phyloP scores from a whole-genome alignment of 30 jellyfish, hydroid and myxozoan genomes.

The Rhopilema esculentum region DNA sequence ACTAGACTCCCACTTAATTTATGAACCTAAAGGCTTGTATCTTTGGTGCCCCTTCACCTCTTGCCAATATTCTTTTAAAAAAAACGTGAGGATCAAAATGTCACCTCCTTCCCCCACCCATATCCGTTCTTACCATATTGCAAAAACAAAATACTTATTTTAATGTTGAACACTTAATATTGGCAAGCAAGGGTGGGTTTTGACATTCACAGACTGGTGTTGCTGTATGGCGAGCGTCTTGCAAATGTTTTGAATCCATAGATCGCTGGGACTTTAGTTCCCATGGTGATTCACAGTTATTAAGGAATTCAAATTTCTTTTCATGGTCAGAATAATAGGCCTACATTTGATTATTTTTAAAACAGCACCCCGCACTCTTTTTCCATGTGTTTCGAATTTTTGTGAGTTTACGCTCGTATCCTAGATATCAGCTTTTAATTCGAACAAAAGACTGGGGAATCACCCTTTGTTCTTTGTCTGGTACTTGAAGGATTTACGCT shows the following conservation, averaged over 20 bases:
- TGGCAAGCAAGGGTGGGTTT: no score
- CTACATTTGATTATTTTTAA: neutral
- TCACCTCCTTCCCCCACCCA: no score
- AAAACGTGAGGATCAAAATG: no score
- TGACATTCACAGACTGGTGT: no score
- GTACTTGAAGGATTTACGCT: conserved; percentile 7
- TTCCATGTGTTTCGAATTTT: conserved; percentile 59
- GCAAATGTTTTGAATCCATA: neutral
- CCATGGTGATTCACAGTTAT: neutral
- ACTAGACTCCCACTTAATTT: no score
- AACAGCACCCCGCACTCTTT: conserved; percentile 23
- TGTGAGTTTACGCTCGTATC: conserved; percentile 23
- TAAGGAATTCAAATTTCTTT: neutral
- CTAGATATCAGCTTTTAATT: conserved; percentile 34
- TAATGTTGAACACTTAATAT: no score
- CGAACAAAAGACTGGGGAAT: conserved; percentile 37
- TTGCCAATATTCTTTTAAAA: no score
- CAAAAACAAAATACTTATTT: no score
- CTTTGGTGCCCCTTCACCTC: no score
- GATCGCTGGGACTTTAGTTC: neutral
- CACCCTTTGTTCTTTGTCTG: conserved; percentile 43
- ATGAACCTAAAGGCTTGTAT: no score
- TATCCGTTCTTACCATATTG: no score
- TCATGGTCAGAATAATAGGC: neutral
- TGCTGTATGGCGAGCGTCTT: no score